Evolutionary conservation across 2,113 vertebrate species (phyloP), one percentile per base, ranked within the genome.

Genomic region (Menidia beryllina): DNA sequence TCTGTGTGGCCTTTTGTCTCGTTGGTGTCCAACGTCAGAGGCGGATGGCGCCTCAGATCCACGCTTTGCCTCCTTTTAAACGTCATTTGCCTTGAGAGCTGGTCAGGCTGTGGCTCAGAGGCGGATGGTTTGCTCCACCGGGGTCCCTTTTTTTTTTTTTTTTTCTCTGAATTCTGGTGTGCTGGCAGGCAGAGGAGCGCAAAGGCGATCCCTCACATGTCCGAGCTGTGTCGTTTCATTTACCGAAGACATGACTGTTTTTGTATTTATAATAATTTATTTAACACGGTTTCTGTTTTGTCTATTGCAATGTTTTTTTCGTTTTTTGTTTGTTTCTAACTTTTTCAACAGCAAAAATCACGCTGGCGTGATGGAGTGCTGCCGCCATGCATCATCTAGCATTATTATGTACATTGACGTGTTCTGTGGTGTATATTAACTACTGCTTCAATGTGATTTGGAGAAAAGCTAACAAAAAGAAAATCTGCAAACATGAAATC

Each of bases 401-500:
- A 27, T 74, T 47, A 62, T 77, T 72, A 0, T 51, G 25, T 84
- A 49, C 23, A 36, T 57, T 74, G 57, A 72, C 51, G 47, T 77
- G 41, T 78, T 74, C n/a, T 41, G n/a, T 58, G 19, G 48, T 69
- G 63, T 86, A 65, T 45, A n/a, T 25, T 64, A 50, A 75, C 52
- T 58, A 52, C 69, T 60, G 66, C 43, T 76, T 65, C 49, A 55
- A 49, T 58, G 65, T 41, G 39, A 69, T 69, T 64, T 52, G 43
- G 52, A 63, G 64, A 38, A 39, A 69, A 23, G 72, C 47, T 53
- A 49, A 79, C 69, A n/a, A 34, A 10, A 34, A 34, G 63, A 90
- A 88, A 90, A 89, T 89, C 91, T 92, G 86, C 81, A 93, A 91
- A 93, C 86, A 76, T 92, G 63, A 91, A 45, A 87, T 86, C 92